Conservation (phyloP, 2,888 invertebrate species). For the Clostera curtula region DNA sequence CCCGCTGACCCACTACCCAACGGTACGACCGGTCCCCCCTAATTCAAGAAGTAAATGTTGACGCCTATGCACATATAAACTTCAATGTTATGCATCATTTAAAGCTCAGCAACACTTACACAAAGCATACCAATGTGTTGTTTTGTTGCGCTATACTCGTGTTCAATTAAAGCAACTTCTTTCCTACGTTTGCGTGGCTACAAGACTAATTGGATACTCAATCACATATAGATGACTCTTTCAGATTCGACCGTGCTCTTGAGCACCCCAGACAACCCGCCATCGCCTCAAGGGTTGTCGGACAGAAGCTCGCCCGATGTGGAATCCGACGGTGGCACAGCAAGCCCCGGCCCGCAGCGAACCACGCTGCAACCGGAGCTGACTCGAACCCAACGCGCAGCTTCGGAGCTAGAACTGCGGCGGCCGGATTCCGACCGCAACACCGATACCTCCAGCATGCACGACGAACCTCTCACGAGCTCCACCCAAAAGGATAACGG, state of each 20-base stretch:
- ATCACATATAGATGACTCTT: too few species aligned
- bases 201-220: not conserved
- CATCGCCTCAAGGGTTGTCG: constrained; percentile 2
- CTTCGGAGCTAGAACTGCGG: constrained; percentile 47
- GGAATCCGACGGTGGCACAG: not conserved
- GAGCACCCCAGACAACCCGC: constrained; percentile 20
- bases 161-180: too few species aligned
- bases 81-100: too few species aligned
- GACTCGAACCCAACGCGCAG: constrained; percentile 31
- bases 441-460: constrained; percentile 35
- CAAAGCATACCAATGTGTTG: too few species aligned
- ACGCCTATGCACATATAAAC: too few species aligned
- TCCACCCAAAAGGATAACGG: constrained; percentile 9
- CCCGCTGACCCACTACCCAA: constrained; percentile 60
- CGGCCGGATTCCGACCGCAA: constrained; percentile 23
- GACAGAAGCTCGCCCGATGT: not conserved
- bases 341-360: not conserved
- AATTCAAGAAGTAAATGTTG: too few species aligned
- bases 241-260: constrained; percentile 53
- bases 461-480: constrained; percentile 44
- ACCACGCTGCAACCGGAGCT: constrained; percentile 2
- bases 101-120: too few species aligned
- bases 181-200: not conserved
- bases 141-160: too few species aligned
- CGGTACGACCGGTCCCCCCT: too few species aligned